phyloP scores from a whole-genome alignment of 2,113 vertebrate species.

The Bucco capensis region DNA sequence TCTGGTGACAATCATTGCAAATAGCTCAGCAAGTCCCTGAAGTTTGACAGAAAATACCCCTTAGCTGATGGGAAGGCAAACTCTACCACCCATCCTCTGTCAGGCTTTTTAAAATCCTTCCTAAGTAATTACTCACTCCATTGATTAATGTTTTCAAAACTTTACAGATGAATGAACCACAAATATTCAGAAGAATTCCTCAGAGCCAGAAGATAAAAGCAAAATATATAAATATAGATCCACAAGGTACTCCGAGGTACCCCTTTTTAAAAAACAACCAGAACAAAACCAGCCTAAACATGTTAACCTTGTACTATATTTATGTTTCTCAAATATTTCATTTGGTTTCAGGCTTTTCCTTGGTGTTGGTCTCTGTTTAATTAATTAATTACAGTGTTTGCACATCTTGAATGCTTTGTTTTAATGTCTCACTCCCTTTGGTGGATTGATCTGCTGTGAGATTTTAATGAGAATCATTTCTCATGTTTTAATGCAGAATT shows the following conservation, averaged over 20 bases:
- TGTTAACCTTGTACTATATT: background rate
- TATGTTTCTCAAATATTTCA: background rate
- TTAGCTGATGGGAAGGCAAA: background rate
- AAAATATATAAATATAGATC: background rate
- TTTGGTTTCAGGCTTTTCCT: background rate
- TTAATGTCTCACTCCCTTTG: background rate
- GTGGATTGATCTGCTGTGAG: background rate
- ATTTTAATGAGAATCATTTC: conserved; percentile 50
- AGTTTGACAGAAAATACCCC: background rate
- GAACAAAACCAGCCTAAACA: background rate
- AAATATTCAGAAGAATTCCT: background rate
- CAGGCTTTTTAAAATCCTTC: background rate
- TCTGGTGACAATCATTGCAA: background rate
- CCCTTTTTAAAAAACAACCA: background rate
- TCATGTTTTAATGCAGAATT: conserved; percentile 28
- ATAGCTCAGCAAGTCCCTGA: background rate
- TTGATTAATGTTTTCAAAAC: background rate
- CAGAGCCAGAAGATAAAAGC: background rate
- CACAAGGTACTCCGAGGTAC: background rate
- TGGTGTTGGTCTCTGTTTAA: background rate
- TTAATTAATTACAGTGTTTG: background rate
- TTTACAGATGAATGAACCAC: background rate
- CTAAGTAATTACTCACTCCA: background rate
- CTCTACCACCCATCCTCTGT: background rate
- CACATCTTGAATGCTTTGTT: background rate